A percentile compares a stretch with the other conserved stretches of the same genome.
Evolutionary conservation across 2,797 vertebrate species (phyloP).

Genomic region (Anguilla anguilla): DNA sequence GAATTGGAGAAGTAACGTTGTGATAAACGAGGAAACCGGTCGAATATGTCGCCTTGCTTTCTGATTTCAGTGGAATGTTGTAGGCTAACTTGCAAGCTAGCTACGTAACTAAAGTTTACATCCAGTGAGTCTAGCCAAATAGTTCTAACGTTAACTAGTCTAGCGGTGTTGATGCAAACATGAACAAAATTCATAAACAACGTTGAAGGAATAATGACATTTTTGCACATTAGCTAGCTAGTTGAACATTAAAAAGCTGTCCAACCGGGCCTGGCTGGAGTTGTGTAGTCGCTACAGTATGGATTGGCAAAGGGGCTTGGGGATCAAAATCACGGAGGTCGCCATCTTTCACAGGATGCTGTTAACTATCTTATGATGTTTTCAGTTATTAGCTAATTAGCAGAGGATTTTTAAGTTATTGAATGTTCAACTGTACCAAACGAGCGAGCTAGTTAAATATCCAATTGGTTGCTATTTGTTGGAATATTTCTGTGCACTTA

Average conservation of each 20-base stretch:
- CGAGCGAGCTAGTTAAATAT: background rate
- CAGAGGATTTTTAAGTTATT: too few species aligned
- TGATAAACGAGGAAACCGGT: background rate
- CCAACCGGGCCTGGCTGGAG: background rate
- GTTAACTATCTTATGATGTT: background rate
- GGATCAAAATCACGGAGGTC: slow-evolving; percentile 15
- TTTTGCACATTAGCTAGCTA: background rate
- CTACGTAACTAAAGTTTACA: background rate
- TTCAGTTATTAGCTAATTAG: background rate
- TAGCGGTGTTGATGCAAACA: background rate
- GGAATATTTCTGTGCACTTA: background rate
- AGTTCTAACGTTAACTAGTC: too few species aligned
- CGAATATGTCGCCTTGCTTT: background rate
- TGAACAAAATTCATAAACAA: background rate
- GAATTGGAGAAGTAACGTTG: background rate
- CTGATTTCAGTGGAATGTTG: background rate
- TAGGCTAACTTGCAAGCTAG: background rate
- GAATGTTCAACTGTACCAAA: too few species aligned
- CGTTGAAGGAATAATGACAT: background rate
- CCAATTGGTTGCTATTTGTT: background rate
- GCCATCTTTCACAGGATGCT: slow-evolving; percentile 27
- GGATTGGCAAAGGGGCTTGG: background rate
- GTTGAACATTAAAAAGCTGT: background rate
- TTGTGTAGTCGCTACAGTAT: background rate
- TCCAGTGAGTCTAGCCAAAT: too few species aligned